Evolutionary conservation across 2,113 vertebrate species (phyloP).

Genomic region (Xiphophorus hellerii): DNA sequence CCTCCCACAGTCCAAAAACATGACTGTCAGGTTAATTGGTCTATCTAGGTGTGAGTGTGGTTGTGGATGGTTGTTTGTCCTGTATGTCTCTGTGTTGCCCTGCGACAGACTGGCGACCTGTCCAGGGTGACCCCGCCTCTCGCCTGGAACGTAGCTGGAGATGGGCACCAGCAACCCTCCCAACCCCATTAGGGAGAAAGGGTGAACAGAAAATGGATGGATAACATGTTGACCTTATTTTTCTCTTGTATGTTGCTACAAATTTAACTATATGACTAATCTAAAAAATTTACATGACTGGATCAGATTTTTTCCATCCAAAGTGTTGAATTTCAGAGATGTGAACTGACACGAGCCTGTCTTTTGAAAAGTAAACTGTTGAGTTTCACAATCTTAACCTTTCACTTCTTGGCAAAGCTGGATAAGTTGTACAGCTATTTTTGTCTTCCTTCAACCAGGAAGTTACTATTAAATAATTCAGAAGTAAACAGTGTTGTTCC

Average conservation of each 20-base stretch:
- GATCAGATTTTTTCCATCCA: neutral
- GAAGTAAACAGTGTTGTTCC: neutral
- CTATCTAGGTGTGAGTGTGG: too few relatives aligned
- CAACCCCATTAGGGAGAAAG: too few relatives aligned
- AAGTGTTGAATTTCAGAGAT: neutral
- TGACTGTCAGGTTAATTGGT: too few relatives aligned
- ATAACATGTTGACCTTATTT: neutral
- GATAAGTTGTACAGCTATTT: neutral
- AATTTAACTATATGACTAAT: neutral
- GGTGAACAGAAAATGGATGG: too few relatives aligned
- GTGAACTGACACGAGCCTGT: neutral
- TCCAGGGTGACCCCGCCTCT: too few relatives aligned
- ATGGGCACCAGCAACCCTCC: too few relatives aligned
- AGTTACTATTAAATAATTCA: neutral
- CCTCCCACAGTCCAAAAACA: too few relatives aligned
- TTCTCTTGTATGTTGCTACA: neutral
- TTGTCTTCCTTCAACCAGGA: neutral
- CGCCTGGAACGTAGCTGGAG: too few relatives aligned
- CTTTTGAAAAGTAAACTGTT: neutral
- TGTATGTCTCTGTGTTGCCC: too few relatives aligned
- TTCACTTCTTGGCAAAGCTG: slow-evolving; percentile 11
- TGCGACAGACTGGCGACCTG: too few relatives aligned
- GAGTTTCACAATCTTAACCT: slow-evolving; percentile 1
- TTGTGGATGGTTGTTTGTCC: too few relatives aligned
- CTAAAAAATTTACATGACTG: neutral